Base-by-base conservation (phyloP, 2,113 vertebrate genomes). In the Oncorhynchus gorbuscha region DNA sequence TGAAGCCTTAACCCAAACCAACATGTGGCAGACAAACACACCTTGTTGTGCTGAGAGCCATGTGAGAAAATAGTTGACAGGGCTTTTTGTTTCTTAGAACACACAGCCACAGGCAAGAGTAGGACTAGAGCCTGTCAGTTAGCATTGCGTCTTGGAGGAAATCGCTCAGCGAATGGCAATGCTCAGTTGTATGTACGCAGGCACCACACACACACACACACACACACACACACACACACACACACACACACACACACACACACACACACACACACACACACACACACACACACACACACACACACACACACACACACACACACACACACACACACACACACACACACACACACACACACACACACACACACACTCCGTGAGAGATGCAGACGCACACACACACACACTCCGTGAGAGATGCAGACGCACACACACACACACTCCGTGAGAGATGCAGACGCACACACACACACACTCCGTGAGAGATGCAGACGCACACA, bases 341-440 rank as follows among this genome's bases (percentile, higher is more conserved):
- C n/a, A n/a, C n/a, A n/a, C 1, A 45, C 30, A 3, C 67, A 72
- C 20, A 30, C 30, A 45, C 61, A 18, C 26, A 79, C 62, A 73
- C 67, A 68, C 71, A 81, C 65, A 69, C 75, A 81, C 75, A 81
- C 76, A 79, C n/a, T n/a, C n/a, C n/a, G n/a, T n/a, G n/a, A n/a
- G n/a, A n/a, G n/a, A n/a, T n/a, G n/a, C n/a, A n/a, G n/a, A n/a
- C n/a, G n/a, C 68, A 70, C 26, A 26, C 26, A 26, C 26, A 26
- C 24, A 26, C 24, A 26, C 24, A 26, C 24, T 1, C 24, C n/a
- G n/a, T n/a, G n/a, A n/a, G n/a, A n/a, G n/a, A n/a, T n/a, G n/a
- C n/a, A n/a, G n/a, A 26, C 1, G 3, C 26, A 81, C 77, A 80
- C 30, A 32, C 30, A 32, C 4, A 45, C 30, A 4, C 67, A 72